These are phyloP conservation scores for Dione vanillae DNA, from an alignment of 2,888 invertebrate genomes.

Conservation along the genomic window DNA sequence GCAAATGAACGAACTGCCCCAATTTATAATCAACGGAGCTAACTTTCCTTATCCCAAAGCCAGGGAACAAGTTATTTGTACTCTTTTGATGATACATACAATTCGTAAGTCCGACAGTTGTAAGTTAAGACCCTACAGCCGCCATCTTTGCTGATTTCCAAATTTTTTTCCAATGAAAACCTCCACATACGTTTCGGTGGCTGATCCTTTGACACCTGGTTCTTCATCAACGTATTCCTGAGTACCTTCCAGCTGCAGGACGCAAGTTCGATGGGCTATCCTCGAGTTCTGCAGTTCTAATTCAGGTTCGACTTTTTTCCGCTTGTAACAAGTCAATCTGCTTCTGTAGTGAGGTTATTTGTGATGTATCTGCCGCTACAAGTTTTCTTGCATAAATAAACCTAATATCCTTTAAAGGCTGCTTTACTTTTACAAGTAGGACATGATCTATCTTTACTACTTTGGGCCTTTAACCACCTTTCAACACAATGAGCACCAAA, in stretches of 20 bases:
- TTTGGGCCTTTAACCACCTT: constrained; percentile 87
- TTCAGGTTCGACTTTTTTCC: constrained; percentile 84
- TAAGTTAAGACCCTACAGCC: constrained; percentile 92
- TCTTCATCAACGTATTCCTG: constrained; percentile 61
- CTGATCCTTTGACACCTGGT: constrained; percentile 63
- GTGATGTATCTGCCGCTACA: constrained; percentile 90
- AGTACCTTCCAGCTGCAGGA: constrained; percentile 64
- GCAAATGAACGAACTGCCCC: constrained; percentile 88
- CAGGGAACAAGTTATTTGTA: constrained; percentile 87
- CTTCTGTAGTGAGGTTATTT: constrained; percentile 87
- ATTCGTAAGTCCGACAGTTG: constrained; percentile 85
- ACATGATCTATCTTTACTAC: constrained; percentile 86
- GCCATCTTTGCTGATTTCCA: constrained; percentile 87
- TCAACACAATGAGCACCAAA: constrained; percentile 93
- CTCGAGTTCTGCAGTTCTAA: constrained; percentile 84
- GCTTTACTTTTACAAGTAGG: constrained; percentile 95
- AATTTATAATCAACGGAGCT: constrained; percentile 86
- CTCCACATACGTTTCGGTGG: constrained; percentile 62
- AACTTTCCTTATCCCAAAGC: constrained; percentile 92
- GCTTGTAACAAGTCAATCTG: constrained; percentile 84
- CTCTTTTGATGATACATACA: constrained; percentile 92
- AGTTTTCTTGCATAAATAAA: constrained; percentile 91
- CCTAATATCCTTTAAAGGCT: constrained; percentile 87
- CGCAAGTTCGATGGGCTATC: constrained; percentile 65
- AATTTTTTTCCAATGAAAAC: constrained; percentile 85